These are phyloP conservation scores for Teleogryllus occipitalis DNA, from an alignment of 1,140 invertebrate genomes.

Conservation along the genomic window DNA sequence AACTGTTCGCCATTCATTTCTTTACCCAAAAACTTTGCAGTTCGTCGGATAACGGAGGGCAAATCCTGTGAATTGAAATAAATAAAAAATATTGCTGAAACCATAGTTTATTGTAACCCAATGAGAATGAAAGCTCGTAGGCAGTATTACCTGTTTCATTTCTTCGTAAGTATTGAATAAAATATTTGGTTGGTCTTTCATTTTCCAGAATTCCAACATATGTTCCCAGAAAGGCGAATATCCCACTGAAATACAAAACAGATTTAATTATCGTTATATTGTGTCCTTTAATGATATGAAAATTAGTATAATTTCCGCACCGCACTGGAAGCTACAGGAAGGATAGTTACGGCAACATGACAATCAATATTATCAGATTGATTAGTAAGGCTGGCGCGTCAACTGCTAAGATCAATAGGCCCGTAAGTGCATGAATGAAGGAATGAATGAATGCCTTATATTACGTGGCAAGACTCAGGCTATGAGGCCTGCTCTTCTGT, in stretches of 20 bases:
- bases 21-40: constrained; percentile 50
- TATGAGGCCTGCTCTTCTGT: too few species aligned
- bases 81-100: background rate
- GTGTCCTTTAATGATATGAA: too few species aligned
- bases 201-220: constrained; percentile 35
- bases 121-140: background rate
- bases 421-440: too few species aligned
- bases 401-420: too few species aligned
- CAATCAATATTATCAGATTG: too few species aligned
- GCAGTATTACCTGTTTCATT: constrained; percentile 30
- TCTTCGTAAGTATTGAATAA: constrained; percentile 44
- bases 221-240: constrained; percentile 32
- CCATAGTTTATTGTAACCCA: background rate
- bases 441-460: too few species aligned
- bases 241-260: constrained; percentile 6
- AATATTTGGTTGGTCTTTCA: constrained; percentile 37
- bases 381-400: too few species aligned
- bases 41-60: constrained; percentile 42
- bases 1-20: constrained; percentile 42
- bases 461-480: too few species aligned
- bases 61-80: constrained; percentile 39
- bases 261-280: too few species aligned
- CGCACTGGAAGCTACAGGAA: too few species aligned
- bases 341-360: too few species aligned
- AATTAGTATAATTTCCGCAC: too few species aligned